Evolutionary conservation across 2,888 invertebrate genomes (phyloP).

Genomic region (Hemithea aestivaria): DNA sequence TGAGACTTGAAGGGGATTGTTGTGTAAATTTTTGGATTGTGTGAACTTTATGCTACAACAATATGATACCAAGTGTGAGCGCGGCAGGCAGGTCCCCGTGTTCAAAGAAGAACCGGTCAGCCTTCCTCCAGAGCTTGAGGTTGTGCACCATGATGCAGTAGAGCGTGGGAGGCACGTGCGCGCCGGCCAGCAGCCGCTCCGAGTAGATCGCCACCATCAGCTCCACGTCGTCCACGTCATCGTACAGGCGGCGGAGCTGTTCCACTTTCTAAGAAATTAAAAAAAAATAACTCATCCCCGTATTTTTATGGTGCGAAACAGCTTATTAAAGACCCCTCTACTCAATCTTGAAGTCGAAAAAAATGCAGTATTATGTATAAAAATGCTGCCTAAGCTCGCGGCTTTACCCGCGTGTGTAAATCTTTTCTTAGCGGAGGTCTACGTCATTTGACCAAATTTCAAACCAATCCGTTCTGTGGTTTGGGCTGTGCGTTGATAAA

Average conservation of each 20-base stretch:
- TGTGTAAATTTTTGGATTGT: background rate
- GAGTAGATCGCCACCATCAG: slow-evolving; percentile 38
- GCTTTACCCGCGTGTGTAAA: no score
- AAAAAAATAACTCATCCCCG: no score
- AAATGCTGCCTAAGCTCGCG: no score
- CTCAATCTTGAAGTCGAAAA: background rate
- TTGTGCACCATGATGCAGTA: slow-evolving; percentile 40
- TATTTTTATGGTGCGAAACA: no score
- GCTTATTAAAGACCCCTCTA: background rate
- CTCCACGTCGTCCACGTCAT: slow-evolving; percentile 38
- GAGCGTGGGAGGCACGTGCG: slow-evolving; percentile 32
- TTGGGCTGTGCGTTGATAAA: no score
- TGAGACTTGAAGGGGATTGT: no score
- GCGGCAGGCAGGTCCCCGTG: slow-evolving; percentile 35
- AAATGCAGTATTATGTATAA: no score
- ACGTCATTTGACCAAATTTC: no score
- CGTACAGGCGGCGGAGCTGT: slow-evolving; percentile 34
- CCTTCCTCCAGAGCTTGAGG: slow-evolving; percentile 35
- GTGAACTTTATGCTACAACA: background rate
- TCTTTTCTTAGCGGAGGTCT: no score
- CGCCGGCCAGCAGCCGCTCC: slow-evolving; percentile 31
- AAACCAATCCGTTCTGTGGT: no score
- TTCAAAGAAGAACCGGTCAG: slow-evolving; percentile 42
- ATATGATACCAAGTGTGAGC: slow-evolving; percentile 29
- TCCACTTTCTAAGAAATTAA: slow-evolving; percentile 34